phyloP scores from a whole-genome alignment of 2,113 vertebrate genomes.

The Bos taurus region DNA sequence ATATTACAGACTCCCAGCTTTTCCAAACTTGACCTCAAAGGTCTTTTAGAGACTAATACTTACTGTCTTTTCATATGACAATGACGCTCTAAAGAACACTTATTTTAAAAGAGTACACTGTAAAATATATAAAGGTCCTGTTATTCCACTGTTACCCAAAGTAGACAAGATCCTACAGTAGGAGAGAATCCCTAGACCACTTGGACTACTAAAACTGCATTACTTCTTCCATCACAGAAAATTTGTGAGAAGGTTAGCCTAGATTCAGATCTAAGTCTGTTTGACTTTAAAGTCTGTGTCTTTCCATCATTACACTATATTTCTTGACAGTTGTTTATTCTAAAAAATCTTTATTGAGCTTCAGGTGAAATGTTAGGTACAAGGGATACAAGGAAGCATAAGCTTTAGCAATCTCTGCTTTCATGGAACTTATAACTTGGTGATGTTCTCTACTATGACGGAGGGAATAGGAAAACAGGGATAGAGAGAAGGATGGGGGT shows the following conservation, averaged over 20 bases:
- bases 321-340: not conserved
- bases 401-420: not conserved
- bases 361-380: not conserved
- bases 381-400: not conserved
- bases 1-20: not conserved
- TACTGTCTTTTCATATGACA: not conserved
- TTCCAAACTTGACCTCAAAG: constrained; percentile 9
- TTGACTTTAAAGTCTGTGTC: not conserved
- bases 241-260: not conserved
- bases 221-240: not conserved
- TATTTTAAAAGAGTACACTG: not conserved
- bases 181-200: not conserved
- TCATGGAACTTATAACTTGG: not conserved
- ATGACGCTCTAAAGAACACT: not conserved
- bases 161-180: not conserved
- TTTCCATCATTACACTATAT: not conserved
- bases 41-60: not conserved
- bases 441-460: not conserved
- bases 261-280: constrained; percentile 19
- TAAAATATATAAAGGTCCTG: not conserved
- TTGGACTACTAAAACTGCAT: not conserved
- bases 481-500: not conserved
- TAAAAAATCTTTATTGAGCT: not conserved
- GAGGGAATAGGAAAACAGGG: not conserved
- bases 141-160: not conserved